phyloP scores from a whole-genome alignment of 2,113 vertebrate species.

The Gopherus evgoodei region DNA sequence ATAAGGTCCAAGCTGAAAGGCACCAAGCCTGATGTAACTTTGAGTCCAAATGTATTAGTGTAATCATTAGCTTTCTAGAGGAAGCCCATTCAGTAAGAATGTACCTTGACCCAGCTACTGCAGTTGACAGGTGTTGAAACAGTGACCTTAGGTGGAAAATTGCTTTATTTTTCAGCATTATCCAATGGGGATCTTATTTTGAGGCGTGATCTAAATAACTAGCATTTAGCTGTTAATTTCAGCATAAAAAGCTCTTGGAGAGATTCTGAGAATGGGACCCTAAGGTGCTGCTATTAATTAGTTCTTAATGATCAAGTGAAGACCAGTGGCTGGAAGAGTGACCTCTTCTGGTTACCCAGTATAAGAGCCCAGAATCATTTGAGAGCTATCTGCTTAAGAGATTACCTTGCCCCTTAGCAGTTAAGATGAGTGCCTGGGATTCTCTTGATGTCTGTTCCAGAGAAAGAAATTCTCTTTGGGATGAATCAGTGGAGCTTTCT shows the following conservation, averaged over 20 bases:
- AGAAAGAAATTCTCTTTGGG: not conserved
- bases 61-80: not conserved
- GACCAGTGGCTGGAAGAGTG: not conserved
- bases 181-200: not conserved
- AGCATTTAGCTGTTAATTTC: not conserved
- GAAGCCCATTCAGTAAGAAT: not conserved
- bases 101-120: not conserved
- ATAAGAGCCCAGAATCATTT: not conserved
- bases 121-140: accelerated
- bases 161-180: not conserved
- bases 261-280: not conserved
- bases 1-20: not conserved
- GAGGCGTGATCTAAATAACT: not conserved
- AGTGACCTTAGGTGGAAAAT: not conserved
- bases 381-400: not conserved
- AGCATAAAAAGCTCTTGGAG: not conserved
- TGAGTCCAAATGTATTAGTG: not conserved
- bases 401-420: not conserved
- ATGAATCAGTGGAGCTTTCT: not conserved
- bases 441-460: accelerated
- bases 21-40: not conserved
- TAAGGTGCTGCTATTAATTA: not conserved
- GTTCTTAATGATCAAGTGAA: not conserved
- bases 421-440: too few relatives aligned
- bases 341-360: not conserved